These are phyloP conservation scores for Phalacrocorax brasilianus DNA, from an alignment of 2,113 vertebrate species.

Conservation along the genomic window DNA sequence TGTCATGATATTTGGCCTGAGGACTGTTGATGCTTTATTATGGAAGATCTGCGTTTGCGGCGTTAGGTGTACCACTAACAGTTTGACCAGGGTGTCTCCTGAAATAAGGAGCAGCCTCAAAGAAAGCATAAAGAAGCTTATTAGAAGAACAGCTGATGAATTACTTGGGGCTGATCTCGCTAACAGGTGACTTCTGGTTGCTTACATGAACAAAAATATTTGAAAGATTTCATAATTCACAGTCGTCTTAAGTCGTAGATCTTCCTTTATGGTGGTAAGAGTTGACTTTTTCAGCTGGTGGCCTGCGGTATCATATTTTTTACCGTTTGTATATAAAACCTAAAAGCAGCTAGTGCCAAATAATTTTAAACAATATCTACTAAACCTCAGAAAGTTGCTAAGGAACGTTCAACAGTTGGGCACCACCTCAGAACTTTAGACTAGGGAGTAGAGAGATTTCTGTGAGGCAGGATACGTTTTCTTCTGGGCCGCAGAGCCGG, in stretches of 20 bases:
- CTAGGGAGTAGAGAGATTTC: no score
- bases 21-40: background rate
- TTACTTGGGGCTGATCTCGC: background rate
- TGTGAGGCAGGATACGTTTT: background rate
- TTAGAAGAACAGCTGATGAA: background rate
- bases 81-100: no score
- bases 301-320: background rate
- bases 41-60: rapidly evolving
- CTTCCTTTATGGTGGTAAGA: background rate
- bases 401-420: background rate
- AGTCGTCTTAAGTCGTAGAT: background rate
- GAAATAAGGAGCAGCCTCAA: background rate
- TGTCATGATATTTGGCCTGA: background rate
- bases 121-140: background rate
- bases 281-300: background rate
- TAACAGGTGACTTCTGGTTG: background rate
- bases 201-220: background rate
- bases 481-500: background rate
- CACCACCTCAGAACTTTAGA: background rate
- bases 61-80: no score
- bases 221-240: background rate
- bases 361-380: background rate
- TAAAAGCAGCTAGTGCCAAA: background rate
- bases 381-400: background rate
- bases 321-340: background rate